These are phyloP conservation scores for Athene noctua DNA, from an alignment of 2,113 vertebrate genomes.

Conservation along the genomic window DNA sequence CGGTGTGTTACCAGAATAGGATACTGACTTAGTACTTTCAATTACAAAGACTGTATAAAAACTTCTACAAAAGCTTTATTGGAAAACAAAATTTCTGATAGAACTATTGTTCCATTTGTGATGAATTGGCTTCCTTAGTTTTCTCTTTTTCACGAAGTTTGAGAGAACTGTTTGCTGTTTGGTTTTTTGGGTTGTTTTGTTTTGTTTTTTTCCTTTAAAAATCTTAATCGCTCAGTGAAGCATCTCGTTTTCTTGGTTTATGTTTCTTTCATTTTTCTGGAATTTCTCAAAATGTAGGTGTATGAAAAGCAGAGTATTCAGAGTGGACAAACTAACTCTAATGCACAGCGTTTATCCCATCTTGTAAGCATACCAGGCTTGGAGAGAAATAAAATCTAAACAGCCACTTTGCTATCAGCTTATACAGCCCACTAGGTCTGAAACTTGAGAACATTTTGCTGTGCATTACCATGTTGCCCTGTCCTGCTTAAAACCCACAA, in stretches of 20 bases:
- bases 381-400: background rate
- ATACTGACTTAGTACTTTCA: background rate
- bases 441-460: background rate
- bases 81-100: background rate
- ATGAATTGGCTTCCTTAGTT: background rate
- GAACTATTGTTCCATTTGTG: background rate
- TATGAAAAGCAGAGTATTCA: background rate
- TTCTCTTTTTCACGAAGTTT: background rate
- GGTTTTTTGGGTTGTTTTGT: background rate
- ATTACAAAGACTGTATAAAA: background rate
- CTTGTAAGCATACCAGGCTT: background rate
- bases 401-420: background rate
- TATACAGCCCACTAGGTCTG: background rate
- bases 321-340: background rate
- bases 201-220: background rate
- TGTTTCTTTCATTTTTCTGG: background rate
- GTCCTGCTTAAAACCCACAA: background rate
- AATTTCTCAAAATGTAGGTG: background rate
- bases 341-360: background rate
- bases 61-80: background rate
- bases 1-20: background rate
- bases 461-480: rapidly evolving
- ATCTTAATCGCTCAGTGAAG: background rate
- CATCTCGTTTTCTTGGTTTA: background rate
- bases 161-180: background rate